Base-by-base conservation (phyloP, 2,888 invertebrate genomes). In the Plutella xylostella region DNA sequence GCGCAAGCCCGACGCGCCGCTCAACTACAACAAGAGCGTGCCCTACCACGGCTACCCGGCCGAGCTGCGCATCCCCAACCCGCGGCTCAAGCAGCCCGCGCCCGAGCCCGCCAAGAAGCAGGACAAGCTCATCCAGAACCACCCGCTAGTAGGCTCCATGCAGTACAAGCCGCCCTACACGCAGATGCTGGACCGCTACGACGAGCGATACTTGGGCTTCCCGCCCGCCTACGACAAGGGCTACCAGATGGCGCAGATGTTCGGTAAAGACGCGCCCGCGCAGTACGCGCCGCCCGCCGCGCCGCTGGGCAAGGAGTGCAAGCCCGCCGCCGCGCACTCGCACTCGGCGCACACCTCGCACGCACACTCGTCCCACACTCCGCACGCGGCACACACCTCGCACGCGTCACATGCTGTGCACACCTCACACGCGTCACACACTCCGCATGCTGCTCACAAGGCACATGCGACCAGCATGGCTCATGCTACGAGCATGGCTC, bases 231-330 rank as follows among this genome's bases (percentile, higher is more conserved):
- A 87, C 48, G 87, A 88, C 41, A 88, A 88, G 61, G 75, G 76
- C 20, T 85, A 85, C 65, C 86, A 87, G 58, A 86, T 87, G 65
- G 86, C 87, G 0, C 87, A 87, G 57, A 85, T 88, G 72, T 88
- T n/a, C n/a, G n/a, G n/a, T n/a, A n/a, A n/a, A n/a, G n/a, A n/a
- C n/a, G n/a, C n/a, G n/a, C n/a, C n/a, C n/a, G n/a, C n/a, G n/a
- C n/a, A n/a, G n/a, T n/a, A n/a, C n/a, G n/a, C n/a, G n/a, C n/a
- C n/a, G n/a, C n/a, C n/a, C n/a, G n/a, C n/a, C n/a, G n/a, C n/a
- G n/a, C n/a, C n/a, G n/a, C n/a, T n/a, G n/a, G n/a, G n/a, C n/a
- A n/a, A n/a, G n/a, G n/a, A n/a, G n/a, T n/a, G n/a, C n/a, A n/a
- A n/a, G n/a, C n/a, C n/a, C n/a, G n/a, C n/a, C n/a, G n/a, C n/a